A percentile compares a stretch with the other conserved stretches of the same genome.
phyloP scores from a whole-genome alignment of 30 jellyfish, hydroid and myxozoan genomes.

The Clytia hemisphaerica region DNA sequence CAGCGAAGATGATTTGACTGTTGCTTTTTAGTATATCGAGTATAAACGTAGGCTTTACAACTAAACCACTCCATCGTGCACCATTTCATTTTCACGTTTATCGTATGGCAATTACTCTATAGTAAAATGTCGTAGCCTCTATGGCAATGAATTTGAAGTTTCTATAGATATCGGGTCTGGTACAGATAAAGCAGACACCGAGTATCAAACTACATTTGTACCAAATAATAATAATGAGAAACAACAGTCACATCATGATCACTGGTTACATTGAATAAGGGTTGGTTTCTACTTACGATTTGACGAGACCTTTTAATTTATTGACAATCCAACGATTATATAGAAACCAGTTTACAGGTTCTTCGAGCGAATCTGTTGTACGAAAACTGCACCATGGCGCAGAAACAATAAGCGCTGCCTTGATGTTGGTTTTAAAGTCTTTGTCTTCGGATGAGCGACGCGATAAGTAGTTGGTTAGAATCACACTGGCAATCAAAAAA shows the following conservation, averaged over 20 bases:
- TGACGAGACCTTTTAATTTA: conserved; percentile 40
- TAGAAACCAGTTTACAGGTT: conserved; percentile 83
- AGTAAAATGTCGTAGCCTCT: no score
- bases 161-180: no score
- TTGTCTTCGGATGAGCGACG: neutral
- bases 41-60: no score
- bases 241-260: neutral
- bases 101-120: no score
- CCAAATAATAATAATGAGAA: neutral
- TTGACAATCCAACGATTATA: conserved; percentile 67
- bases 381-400: conserved; percentile 78
- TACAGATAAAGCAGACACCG: no score
- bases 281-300: conserved; percentile 30
- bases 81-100: no score
- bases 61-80: no score
- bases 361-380: conserved; percentile 73
- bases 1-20: neutral
- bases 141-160: no score
- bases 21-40: neutral
- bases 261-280: neutral
- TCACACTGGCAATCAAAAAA: neutral
- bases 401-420: conserved; percentile 71
- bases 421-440: conserved; percentile 23
- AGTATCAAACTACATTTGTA: no score
- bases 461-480: conserved; percentile 15